A percentile compares a stretch with the other conserved stretches of the same genome.
phyloP scores from a whole-genome alignment of 2,797 vertebrate genomes.

The Anolis apletophallus region DNA sequence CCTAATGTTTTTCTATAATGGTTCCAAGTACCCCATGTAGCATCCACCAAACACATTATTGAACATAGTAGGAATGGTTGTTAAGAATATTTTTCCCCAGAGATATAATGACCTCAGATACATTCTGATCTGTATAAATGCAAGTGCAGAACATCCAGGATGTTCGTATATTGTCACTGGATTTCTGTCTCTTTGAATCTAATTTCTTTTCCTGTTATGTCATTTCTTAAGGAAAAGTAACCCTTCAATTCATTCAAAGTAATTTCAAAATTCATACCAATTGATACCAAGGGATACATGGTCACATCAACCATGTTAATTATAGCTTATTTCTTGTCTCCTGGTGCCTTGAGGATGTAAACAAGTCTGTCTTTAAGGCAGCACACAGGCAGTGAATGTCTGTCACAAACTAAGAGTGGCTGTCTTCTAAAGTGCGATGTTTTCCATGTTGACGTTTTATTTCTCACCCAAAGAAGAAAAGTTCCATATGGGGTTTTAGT shows the following conservation, averaged over 20 bases:
- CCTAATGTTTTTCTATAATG: neutral
- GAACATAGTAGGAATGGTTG: neutral
- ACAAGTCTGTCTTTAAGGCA: neutral
- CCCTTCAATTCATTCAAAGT: neutral
- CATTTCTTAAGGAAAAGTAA: neutral
- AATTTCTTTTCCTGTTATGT: neutral
- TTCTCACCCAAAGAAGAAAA: neutral
- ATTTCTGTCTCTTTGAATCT: neutral
- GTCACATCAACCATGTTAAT: neutral
- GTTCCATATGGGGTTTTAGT: neutral
- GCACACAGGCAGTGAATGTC: neutral
- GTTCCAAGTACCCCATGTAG: neutral
- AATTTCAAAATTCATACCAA: neutral
- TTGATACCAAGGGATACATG: neutral
- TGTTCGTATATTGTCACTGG: neutral
- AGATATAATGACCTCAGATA: neutral
- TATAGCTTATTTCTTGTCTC: neutral
- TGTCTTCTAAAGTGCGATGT: neutral
- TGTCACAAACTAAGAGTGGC: neutral
- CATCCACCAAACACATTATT: neutral
- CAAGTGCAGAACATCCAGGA: neutral
- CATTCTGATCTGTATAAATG: neutral
- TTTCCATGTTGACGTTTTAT: constrained; percentile 2
- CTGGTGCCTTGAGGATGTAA: neutral
- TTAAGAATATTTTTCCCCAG: neutral